Percentiles rank a stretch among this genome's conserved stretches.
These are phyloP conservation scores for Pyrocephalus nanus DNA, from an alignment of 2,797 vertebrate species.

Conservation along the genomic window DNA sequence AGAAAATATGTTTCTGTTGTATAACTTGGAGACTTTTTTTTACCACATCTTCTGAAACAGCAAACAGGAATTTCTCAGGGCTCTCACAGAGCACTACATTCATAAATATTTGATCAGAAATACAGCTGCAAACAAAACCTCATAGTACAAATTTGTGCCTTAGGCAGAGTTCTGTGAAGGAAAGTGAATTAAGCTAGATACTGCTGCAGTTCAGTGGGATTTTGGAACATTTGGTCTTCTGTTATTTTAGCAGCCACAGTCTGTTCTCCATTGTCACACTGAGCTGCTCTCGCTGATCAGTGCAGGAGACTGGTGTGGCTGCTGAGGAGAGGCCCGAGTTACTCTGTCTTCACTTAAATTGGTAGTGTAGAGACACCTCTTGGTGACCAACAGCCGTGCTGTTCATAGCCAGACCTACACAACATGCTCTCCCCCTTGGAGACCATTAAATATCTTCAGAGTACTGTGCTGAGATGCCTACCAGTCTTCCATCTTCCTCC, in stretches of 20 bases:
- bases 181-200: not conserved
- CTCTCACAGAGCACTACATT: not conserved
- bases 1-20: not conserved
- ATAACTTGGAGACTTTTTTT: not conserved
- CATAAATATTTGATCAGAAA: constrained; percentile 1
- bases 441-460: not conserved
- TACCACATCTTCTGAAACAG: not conserved
- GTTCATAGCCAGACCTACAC: not conserved
- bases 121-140: not conserved
- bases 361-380: not conserved
- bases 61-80: not conserved
- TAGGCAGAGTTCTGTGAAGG: not conserved
- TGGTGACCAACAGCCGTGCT: not conserved
- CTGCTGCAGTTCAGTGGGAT: not conserved
- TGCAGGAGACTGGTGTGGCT: not conserved
- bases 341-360: not conserved
- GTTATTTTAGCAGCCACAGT: not conserved
- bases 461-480: not conserved
- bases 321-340: not conserved
- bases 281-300: accelerated
- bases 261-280: not conserved
- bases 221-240: not conserved
- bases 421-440: not conserved
- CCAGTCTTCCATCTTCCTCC: not conserved
- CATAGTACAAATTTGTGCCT: not conserved